Conservation (phyloP, 92 coral and sea anemone species). For the Epizoanthus fatuus region DNA sequence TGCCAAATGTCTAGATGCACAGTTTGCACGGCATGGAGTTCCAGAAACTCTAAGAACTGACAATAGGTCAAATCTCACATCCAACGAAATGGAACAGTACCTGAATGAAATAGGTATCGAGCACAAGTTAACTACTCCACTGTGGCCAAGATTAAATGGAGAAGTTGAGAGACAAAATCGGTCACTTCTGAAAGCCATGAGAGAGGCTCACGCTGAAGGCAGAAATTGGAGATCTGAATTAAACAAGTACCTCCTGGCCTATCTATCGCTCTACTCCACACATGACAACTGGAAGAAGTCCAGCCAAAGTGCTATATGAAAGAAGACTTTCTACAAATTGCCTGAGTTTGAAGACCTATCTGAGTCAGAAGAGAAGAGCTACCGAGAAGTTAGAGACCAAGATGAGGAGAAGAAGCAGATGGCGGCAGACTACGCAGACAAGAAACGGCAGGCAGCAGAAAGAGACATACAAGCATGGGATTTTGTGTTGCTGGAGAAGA, state of each 20-base stretch:
- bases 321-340: too few species aligned
- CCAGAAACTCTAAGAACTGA: constrained; percentile 33
- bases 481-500: too few species aligned
- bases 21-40: constrained; percentile 31
- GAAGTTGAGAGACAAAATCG: constrained; percentile 50
- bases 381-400: too few species aligned
- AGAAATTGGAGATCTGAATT: constrained; percentile 23
- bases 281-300: too few species aligned
- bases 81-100: constrained; percentile 25
- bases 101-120: constrained; percentile 14
- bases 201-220: neutral
- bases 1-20: constrained; percentile 4
- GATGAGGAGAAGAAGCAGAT: too few species aligned
- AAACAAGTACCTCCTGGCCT: constrained; percentile 16
- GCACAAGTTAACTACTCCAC: constrained; percentile 36
- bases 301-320: too few species aligned
- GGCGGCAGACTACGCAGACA: too few species aligned
- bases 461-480: too few species aligned
- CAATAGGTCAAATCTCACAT: constrained; percentile 36
- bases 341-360: too few species aligned
- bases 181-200: constrained; percentile 1
- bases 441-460: too few species aligned
- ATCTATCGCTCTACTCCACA: neutral
- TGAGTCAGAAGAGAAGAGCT: too few species aligned
- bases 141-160: constrained; percentile 55